Percentiles rank a stretch among this genome's conserved stretches.
These are phyloP conservation scores for Pandion haliaetus DNA, from an alignment of 2,113 vertebrate species.

Conservation along the genomic window DNA sequence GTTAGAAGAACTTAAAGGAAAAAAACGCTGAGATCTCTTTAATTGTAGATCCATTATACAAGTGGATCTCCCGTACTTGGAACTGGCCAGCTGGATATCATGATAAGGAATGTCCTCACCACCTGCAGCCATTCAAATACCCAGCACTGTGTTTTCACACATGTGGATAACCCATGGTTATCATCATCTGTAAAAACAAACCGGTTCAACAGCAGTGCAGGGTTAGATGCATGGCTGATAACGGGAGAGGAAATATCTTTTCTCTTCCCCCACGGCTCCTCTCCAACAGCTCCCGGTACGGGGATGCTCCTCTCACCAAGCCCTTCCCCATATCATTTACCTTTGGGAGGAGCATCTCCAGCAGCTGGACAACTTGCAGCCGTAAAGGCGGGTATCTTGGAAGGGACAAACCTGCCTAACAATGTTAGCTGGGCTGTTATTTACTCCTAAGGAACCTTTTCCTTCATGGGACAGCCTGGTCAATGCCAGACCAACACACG, in stretches of 20 bases:
- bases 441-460: background rate
- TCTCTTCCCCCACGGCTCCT: background rate
- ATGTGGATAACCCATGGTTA: background rate
- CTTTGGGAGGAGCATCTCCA: background rate
- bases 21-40: background rate
- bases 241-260: background rate
- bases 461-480: background rate
- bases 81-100: background rate
- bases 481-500: accelerated
- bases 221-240: background rate
- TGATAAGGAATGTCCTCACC: background rate
- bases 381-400: background rate
- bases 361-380: background rate
- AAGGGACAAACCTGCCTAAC: background rate
- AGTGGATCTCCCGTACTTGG: background rate
- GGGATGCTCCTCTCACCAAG: background rate
- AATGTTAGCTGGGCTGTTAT: background rate
- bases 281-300: background rate
- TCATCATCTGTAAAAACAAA: background rate
- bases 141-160: background rate
- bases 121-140: background rate
- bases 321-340: background rate
- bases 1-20: background rate
- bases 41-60: background rate
- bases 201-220: background rate